Base-by-base conservation (phyloP, 1,140 invertebrate genomes). In the Neoseiulus cucumeris region DNA sequence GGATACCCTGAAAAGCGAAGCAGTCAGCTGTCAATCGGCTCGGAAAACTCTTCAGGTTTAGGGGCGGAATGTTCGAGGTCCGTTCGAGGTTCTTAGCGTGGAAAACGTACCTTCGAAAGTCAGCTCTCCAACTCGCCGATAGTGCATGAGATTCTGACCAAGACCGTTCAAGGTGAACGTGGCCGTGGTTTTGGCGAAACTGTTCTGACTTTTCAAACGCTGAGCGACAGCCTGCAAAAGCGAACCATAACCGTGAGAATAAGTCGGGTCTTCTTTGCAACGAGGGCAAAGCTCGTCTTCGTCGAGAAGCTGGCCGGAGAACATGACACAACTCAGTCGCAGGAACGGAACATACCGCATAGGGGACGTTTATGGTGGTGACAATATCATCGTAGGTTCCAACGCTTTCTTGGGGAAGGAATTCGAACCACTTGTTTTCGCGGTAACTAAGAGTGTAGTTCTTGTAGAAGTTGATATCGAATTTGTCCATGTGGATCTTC, bases 401-500 rank as follows among this genome's bases (percentile, higher is more conserved):
- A 18, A 59, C 22, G 9, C 51, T 59, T 33, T 59, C n/a, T 1
- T 59, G 14, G 17, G 25, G 51, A 59, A 59, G 51, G 22, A 59
- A 59, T 33, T 59, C 14, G 51, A 29, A 59, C 51, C 51, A 59
- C 51, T 59, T 59, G 14, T 59, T 59, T 9, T 59, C 51, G 14
- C 22, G 25, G 9, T 59, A 59, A 33, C 51, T 59, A 14, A 59
- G 22, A 14, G 51, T 59, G 22, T 33, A 29, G 22, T 59, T 59
- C 22, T n/a, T 2, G 22, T 59, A 33, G 51, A 59, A 59, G 14
- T 59, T 59, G 51, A 59, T 59, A 25, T 59, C 51, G 22, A 59
- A 59, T 9, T 59, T 59, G 14, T 59, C 51, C 51, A 59, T 59
- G 33, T 59, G 33, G 22, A 59, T 59, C 89, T 68, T 86, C 77